Evolutionary conservation across 53 echinoderm and acorn worm genomes (phyloP).

Genomic region (Astropecten irregularis): DNA sequence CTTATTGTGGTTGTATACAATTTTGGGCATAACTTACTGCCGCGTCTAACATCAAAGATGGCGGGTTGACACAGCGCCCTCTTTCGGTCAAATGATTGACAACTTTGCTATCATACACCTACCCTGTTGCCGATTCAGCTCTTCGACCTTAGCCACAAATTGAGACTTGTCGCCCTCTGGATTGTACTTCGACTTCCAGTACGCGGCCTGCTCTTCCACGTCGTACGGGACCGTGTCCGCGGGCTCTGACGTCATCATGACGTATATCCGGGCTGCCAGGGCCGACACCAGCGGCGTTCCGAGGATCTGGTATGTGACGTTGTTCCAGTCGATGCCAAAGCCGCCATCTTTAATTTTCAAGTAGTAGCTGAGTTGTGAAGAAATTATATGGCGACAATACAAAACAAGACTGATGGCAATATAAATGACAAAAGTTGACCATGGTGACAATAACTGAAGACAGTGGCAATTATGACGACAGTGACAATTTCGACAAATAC

Average conservation of each 20-base stretch:
- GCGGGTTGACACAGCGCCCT: too few relatives aligned
- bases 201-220: neutral
- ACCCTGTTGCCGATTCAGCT: conserved; percentile 3
- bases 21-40: too few relatives aligned
- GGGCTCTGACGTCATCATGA: conserved; percentile 50
- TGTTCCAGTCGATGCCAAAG: conserved; percentile 22
- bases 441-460: too few relatives aligned
- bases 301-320: conserved; percentile 40
- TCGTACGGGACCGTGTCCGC: conserved; percentile 19
- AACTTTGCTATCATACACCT: too few relatives aligned
- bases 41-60: too few relatives aligned
- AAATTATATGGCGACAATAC: too few relatives aligned
- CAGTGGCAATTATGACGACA: too few relatives aligned
- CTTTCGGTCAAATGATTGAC: too few relatives aligned
- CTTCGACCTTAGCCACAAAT: conserved; percentile 7
- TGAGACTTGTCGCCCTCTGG: neutral
- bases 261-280: conserved; percentile 49
- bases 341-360: neutral
- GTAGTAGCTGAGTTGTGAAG: conserved; percentile 1
- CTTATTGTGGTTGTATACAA: too few relatives aligned
- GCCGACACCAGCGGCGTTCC: conserved; percentile 13
- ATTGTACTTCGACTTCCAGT: conserved; percentile 13
- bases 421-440: too few relatives aligned
- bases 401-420: neutral
- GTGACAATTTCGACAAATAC: too few relatives aligned